A percentile compares a stretch with the other conserved stretches of the same genome.
phyloP scores from a whole-genome alignment of 2,888 invertebrate species.

The Mimumesa dahlbomi region DNA sequence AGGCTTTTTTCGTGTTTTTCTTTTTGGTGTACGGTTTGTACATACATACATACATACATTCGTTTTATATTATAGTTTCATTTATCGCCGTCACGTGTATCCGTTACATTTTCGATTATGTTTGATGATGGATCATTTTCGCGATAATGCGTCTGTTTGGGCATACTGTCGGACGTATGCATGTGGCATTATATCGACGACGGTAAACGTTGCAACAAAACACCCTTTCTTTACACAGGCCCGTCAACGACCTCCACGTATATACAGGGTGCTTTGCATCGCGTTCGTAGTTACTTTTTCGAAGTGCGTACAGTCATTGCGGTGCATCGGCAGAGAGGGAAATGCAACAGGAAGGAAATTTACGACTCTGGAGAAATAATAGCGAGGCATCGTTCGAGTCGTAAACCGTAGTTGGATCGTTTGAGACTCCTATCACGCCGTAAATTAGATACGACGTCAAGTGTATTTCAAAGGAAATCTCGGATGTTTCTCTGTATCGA shows the following conservation, averaged over 20 bases:
- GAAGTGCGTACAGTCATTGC: constrained; percentile 29
- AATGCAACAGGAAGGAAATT: constrained; percentile 55
- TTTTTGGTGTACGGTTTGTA: no score
- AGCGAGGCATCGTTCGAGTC: constrained; percentile 45
- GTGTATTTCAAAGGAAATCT: constrained; percentile 38
- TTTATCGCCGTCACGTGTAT: no score
- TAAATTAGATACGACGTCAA: constrained; percentile 52
- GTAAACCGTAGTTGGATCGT: constrained; percentile 55
- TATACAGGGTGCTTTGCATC: constrained; percentile 38
- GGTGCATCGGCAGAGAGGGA: constrained; percentile 36
- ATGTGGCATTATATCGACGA: neutral
- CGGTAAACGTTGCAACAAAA: constrained; percentile 2
- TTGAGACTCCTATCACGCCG: constrained; percentile 42
- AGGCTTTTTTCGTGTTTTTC: no score
- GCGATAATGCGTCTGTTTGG: no score
- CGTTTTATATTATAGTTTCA: no score
- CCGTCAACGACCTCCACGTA: constrained; percentile 46
- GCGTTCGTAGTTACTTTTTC: constrained; percentile 36
- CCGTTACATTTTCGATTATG: no score
- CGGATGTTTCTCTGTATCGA: constrained; percentile 7
- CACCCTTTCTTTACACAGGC: constrained; percentile 30
- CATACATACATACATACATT: no score
- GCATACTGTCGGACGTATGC: no score
- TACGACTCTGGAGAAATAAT: constrained; percentile 55
- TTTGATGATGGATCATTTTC: no score